Percentiles rank a stretch among this genome's conserved stretches.
These are phyloP conservation scores for Dastarcus helophoroides DNA, from an alignment of 2,888 invertebrate species.

Conservation along the genomic window DNA sequence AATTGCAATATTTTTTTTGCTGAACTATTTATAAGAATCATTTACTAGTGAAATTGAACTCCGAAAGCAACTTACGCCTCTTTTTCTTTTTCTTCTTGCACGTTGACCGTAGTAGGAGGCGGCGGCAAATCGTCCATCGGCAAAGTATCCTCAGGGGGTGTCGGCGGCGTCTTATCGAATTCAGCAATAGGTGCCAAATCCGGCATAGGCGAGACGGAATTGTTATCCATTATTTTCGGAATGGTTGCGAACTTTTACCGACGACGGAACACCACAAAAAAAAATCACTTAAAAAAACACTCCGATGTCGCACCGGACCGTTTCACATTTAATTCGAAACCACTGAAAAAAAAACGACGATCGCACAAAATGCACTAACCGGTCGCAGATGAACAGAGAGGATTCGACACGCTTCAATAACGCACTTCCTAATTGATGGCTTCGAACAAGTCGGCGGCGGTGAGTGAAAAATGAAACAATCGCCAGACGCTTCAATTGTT, in stretches of 20 bases:
- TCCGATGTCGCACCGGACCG: too few relatives aligned
- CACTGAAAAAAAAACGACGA: too few relatives aligned
- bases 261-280: constrained; percentile 5
- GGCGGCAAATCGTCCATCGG: constrained; percentile 56
- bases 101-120: constrained; percentile 44
- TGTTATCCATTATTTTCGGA: constrained; percentile 45
- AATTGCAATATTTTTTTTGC: too few relatives aligned
- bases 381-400: too few relatives aligned
- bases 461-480: constrained; percentile 3
- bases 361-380: too few relatives aligned
- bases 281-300: too few relatives aligned
- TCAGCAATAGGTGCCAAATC: constrained; percentile 58
- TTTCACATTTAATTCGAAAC: too few relatives aligned
- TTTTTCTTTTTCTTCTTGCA: constrained; percentile 45
- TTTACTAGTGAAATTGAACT: too few relatives aligned
- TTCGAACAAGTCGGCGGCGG: constrained; percentile 5
- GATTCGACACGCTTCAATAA: constrained; percentile 6
- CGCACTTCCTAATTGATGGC: neutral
- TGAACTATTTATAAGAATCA: too few relatives aligned
- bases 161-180: constrained; percentile 58
- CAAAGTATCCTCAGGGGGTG: constrained; percentile 46
- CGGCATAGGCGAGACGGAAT: constrained; percentile 57
- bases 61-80: constrained; percentile 19
- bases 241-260: neutral
- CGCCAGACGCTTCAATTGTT: constrained; percentile 1